phyloP scores from a whole-genome alignment of 2,888 invertebrate genomes.

The Crepidodera aurea region DNA sequence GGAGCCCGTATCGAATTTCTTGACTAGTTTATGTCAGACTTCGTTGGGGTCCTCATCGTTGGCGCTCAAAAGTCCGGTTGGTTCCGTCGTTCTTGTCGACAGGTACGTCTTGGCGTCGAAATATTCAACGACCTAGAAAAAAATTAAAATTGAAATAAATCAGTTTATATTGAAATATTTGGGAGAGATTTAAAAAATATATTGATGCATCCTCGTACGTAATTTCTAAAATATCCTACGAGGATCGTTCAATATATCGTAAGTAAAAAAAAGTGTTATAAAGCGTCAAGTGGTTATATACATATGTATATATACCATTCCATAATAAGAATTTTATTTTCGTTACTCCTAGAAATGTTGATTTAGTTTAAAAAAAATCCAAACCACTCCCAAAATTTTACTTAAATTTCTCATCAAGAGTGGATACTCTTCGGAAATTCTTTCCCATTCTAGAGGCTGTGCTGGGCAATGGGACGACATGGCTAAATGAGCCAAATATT shows the following conservation, averaged over 20 bases:
- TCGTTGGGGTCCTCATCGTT: conserved; percentile 44
- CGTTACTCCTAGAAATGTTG: conserved; percentile 32
- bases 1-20: background rate
- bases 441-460: conserved; percentile 65
- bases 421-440: conserved; percentile 64
- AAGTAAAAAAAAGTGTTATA: too few species aligned
- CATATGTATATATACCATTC: too few species aligned
- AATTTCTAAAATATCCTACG: too few species aligned
- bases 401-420: conserved; percentile 59
- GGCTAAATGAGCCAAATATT: conserved; percentile 65
- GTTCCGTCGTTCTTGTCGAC: conserved; percentile 53
- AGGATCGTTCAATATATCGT: too few species aligned
- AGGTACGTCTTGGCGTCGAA: conserved; percentile 60
- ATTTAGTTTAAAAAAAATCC: background rate
- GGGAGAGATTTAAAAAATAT: too few species aligned
- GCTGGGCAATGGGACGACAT: conserved; percentile 65
- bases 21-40: conserved; percentile 28
- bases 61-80: conserved; percentile 49
- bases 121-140: conserved; percentile 58
- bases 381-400: conserved; percentile 20
- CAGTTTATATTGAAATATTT: too few species aligned
- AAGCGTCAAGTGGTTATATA: too few species aligned
- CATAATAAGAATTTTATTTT: too few species aligned
- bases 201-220: too few species aligned
- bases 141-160: too few species aligned